These are phyloP conservation scores for Zosterops pallidus DNA, from an alignment of 2,113 vertebrate genomes.

Conservation along the genomic window DNA sequence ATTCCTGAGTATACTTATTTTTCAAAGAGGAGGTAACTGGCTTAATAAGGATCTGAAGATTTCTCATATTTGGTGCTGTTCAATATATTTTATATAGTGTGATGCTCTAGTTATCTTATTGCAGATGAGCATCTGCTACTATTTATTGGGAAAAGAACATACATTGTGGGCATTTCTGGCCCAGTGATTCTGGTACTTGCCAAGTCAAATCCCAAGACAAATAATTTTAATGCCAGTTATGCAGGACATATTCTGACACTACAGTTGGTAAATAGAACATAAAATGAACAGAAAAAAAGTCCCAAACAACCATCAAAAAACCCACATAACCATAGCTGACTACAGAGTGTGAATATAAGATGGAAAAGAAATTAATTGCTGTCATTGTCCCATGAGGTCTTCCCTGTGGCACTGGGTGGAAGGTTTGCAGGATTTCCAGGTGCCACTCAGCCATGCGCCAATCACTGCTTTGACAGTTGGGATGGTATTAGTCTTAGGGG, in stretches of 20 bases:
- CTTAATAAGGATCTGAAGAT: neutral
- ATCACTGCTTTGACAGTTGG: neutral
- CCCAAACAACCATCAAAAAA: neutral
- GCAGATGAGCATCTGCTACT: neutral
- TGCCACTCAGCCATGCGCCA: neutral
- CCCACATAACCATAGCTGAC: neutral
- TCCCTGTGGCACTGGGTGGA: neutral
- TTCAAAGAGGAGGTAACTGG: neutral
- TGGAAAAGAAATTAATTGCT: neutral
- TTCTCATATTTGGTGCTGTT: neutral
- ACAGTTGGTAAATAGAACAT: neutral
- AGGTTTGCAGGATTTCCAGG: neutral
- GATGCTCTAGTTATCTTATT: neutral
- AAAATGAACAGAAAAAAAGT: neutral
- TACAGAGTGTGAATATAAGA: neutral
- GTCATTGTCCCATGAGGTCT: neutral
- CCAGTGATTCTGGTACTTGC: neutral
- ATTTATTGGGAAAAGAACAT: neutral
- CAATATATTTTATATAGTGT: neutral
- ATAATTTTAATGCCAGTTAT: neutral
- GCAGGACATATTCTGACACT: neutral
- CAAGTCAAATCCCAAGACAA: conserved; percentile 8
- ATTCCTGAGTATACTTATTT: neutral
- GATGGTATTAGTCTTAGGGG: neutral
- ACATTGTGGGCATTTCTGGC: neutral